Evolutionary conservation across 1,140 invertebrate species (phyloP).

Genomic region (Paraescarpia echinospica): DNA sequence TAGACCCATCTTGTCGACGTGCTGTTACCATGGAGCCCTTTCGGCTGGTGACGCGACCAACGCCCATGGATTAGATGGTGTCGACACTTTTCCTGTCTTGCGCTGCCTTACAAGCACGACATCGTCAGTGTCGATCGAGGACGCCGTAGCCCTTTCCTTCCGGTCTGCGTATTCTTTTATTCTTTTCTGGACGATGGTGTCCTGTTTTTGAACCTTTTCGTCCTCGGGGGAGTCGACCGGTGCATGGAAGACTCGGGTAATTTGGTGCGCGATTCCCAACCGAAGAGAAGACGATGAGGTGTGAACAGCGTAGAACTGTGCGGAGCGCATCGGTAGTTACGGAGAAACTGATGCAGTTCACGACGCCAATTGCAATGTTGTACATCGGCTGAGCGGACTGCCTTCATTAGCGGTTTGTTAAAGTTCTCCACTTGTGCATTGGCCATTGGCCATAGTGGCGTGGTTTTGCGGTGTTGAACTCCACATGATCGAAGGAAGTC

Average conservation of each 20-base stretch:
- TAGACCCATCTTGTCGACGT: too few relatives aligned
- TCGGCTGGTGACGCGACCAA: too few relatives aligned
- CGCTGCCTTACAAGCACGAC: too few relatives aligned
- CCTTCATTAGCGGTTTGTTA: slow-evolving; percentile 36
- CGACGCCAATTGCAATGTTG: slow-evolving; percentile 37
- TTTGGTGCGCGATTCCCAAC: slow-evolving; percentile 28
- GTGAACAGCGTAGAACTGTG: slow-evolving; percentile 31
- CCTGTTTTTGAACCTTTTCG: background rate
- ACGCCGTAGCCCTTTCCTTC: too few relatives aligned
- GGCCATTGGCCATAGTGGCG: slow-evolving; percentile 33
- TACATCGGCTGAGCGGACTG: slow-evolving; percentile 31
- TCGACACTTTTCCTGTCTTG: too few relatives aligned
- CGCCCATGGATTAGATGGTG: too few relatives aligned
- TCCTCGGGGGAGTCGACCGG: background rate
- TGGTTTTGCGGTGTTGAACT: too few relatives aligned
- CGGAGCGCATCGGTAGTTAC: slow-evolving; percentile 33
- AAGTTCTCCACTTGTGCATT: too few relatives aligned
- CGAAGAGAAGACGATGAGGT: slow-evolving; percentile 35
- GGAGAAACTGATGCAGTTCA: slow-evolving; percentile 34
- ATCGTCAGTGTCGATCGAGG: too few relatives aligned
- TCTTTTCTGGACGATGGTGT: background rate
- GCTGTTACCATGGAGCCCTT: too few relatives aligned
- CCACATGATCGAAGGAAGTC: background rate
- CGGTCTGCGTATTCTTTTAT: background rate
- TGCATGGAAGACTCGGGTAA: background rate